Base-by-base conservation (phyloP, 2,797 vertebrate genomes). In the Acanthiza pusilla region DNA sequence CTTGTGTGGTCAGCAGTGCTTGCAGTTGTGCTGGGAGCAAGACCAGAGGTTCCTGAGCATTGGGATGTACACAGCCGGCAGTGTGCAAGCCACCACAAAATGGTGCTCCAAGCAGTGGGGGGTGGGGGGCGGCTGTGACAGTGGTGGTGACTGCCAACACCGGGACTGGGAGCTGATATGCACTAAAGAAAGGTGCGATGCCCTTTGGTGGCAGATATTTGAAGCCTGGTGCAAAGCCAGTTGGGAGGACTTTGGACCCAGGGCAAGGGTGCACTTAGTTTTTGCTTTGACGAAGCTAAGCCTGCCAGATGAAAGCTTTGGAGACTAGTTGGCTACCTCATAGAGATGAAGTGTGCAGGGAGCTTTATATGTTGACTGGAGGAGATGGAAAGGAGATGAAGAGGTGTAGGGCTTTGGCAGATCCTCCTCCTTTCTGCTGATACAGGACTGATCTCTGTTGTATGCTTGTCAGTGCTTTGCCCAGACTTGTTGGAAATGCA, bases 91-190 rank as follows among this genome's bases (percentile, higher is more conserved):
- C 13, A 7, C n/a, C 1, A 15, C 48, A 32, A 9, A 75, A 58
- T 2, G 0, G 16, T 13, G 9, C 65, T 73, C 23, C 0, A 0
- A 50, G 84, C 58, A 66, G 21, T 1, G 0, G 34, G 60, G 26
- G 34, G 18, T 38, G 34, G 20, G n/a, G 45, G 20, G 55, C 89
- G 57, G 65, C 88, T 0, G 0, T 53, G 53, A 15, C 43, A 30
- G 43, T 21, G 50, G 11, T 0, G 0, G 68, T 48, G 26, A 45
- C 42, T 89, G 53, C 78, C 53, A 79, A 1, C 29, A 42, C 29
- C 7, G 0, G 48, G 45, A 11, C 40, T 53, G 34, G 51, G 48
- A 93, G 38, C 57, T 77, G 72, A 42, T 74, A 26, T 0, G 0
- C 38, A 7, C 13, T n/a, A 27, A 78, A 60, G 47, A 70, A 82